Evolutionary conservation across 2,113 vertebrate genomes (phyloP).

Genomic region (Tenrec ecaudatus): DNA sequence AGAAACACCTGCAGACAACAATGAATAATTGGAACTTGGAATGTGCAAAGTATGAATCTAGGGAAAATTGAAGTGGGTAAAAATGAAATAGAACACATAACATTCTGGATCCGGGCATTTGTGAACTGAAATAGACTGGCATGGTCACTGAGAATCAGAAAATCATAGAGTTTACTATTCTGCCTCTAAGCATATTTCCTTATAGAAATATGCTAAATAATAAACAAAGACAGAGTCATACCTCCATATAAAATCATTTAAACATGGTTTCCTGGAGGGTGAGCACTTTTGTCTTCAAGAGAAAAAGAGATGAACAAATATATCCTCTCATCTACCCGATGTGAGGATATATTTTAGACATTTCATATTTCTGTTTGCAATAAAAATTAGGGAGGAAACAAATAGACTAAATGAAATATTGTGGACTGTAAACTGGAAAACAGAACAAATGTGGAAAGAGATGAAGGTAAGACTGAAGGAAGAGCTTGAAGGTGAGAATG

Average conservation of each 20-base stretch:
- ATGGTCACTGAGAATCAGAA: no score
- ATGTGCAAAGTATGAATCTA: no score
- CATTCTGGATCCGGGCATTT: no score
- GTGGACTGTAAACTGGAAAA: not conserved
- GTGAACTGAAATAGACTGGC: no score
- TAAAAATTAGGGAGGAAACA: conserved; percentile 12
- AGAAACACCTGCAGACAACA: no score
- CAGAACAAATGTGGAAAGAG: conserved; percentile 17
- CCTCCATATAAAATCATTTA: conserved; percentile 25
- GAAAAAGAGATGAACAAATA: not conserved
- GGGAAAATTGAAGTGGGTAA: no score
- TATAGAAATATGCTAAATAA: no score
- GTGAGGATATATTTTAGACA: not conserved
- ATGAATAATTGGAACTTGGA: no score
- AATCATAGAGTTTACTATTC: no score
- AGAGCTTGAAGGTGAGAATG: not conserved
- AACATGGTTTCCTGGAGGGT: not conserved
- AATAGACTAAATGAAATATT: conserved; percentile 36
- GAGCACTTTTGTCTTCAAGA: not conserved
- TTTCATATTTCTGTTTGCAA: conserved; percentile 37
- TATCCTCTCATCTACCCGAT: not conserved
- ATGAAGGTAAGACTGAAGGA: not conserved
- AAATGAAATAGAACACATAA: no score
- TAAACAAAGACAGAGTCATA: not conserved
- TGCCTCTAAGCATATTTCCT: no score